Base-by-base conservation (phyloP, 2,797 vertebrate species). In the Limosa lapponica region DNA sequence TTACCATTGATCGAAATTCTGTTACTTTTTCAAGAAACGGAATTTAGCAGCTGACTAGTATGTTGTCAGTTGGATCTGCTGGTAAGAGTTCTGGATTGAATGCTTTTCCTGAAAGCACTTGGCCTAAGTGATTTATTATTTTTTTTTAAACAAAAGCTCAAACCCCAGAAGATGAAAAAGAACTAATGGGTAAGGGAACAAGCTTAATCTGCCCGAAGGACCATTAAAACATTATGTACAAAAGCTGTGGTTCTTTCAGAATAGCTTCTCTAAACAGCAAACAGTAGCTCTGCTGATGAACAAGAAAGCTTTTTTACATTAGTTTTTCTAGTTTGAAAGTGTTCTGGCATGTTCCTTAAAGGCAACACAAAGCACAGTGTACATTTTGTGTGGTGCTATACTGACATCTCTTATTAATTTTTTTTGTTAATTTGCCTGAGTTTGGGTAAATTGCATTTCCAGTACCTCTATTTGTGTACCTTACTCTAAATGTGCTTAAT, bases 381-480 rank as follows among this genome's bases (percentile, higher is more conserved):
- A 91, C 57, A 65, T 96, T 95, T 87, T 91, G 87, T 94, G 92
- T 95, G 96, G 93, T 95, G 90, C 93, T 94, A 77, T 92, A 85
- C 73, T 89, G 65, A 87, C n/a, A 95, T 87, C 30, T 93, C 39
- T 52, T 64, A 94, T 82, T 96, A 95, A 95, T 94, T 6, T 32
- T 72, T 73, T 91, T 90, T 82, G 82, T 94, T 96, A 87, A 87
- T 95, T 90, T 94, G 87, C 89, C 41, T 78, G 82, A 92, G 54
- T 89, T 94, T 51, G 57, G 36, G 58, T 95, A 89, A 84, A 85
- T 41, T 77, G 36, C 37, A 36, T 37, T 85, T 82, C 91, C 64
- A 87, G 48, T 94, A 90, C 48, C 30, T 82, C 54, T 64, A 9
- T 5, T 73, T 55, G 27, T n/a, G 18, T 74, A 55, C 57, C 18